Evolutionary conservation across 2,888 invertebrate genomes (phyloP), one percentile per base, ranked within the genome.

Genomic region (Cheilosia scutellata): DNA sequence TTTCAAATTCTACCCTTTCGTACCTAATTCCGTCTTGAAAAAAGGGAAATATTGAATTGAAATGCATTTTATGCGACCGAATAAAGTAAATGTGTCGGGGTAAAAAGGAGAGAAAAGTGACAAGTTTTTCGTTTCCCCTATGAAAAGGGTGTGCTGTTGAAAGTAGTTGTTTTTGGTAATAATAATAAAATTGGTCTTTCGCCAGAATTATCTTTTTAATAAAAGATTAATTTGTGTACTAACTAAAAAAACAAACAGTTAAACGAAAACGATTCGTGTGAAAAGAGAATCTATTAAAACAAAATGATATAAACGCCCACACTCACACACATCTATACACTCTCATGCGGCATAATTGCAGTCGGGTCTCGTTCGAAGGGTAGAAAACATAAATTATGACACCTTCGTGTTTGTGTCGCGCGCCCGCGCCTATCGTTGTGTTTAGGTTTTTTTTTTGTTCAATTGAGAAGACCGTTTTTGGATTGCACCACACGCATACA

Each of bases 311-410:
- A 57, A 84, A 84, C 84, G 84, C 84, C 80, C 80, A 79, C 84
- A 80, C 42, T 31, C 29, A 70, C 33, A 72, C 9, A 79, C 80
- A 75, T 25, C 49, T 40, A 62, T 20, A 57, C 11, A 51, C 49
- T 55, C 55, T 37, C 65, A 79, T 58, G 79, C 58, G 70, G 79
- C 75, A 37, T 37, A 77, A 72, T 77, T 82, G 84, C 75, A 84
- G 79, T 75, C 76, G 31, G 42, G 44, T 77, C 71, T 82, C 72
- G 82, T 82, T 79, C 75, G 75, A 58, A 80, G 84, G 84, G 79
- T 80, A 57, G 84, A 84, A 84, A 84, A 84, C 84, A 84, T 84
- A 79, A 84, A 84, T 84, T 84, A 84, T 80, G 80, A 84, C 84
- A 84, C 84, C 80, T 80, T 75, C 65, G 75, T 75, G 75, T 37